phyloP scores from a whole-genome alignment of 2,888 invertebrate species.

The Platypus cylindrus region DNA sequence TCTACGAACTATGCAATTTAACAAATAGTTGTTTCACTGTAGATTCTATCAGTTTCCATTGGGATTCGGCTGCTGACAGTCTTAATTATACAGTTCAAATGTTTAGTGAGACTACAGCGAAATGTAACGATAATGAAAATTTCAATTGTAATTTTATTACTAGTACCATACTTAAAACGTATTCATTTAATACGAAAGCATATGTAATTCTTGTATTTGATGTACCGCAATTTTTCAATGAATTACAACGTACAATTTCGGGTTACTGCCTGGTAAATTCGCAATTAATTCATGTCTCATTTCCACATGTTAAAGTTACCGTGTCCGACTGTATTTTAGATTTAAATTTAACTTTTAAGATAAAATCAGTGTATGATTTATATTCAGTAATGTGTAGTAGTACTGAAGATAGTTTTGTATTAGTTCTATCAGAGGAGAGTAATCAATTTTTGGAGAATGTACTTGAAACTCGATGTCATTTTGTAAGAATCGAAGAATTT shows the following conservation, averaged over 20 bases:
- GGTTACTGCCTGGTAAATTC: constrained; percentile 11
- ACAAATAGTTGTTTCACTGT: background rate
- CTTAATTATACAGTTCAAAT: constrained; percentile 8
- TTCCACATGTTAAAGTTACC: constrained; percentile 14
- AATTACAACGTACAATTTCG: constrained; percentile 11
- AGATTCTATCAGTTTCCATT: constrained; percentile 5
- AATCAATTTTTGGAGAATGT: constrained; percentile 18
- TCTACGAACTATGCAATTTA: constrained; percentile 14
- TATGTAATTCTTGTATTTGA: constrained; percentile 9
- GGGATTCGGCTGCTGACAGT: constrained; percentile 5
- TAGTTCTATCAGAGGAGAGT: constrained; percentile 18
- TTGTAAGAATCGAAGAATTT: constrained; percentile 17
- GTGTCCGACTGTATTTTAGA: constrained; percentile 10
- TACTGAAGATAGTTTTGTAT: constrained; percentile 19
- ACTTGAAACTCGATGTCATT: constrained; percentile 25
- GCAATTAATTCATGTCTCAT: constrained; percentile 4
- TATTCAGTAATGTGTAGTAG: constrained; percentile 18
- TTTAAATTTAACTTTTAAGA: background rate
- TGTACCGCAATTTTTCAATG: constrained; percentile 13
- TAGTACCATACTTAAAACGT: constrained; percentile 5
- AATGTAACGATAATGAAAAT: constrained; percentile 5
- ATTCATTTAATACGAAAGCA: constrained; percentile 4
- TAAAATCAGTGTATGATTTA: constrained; percentile 13
- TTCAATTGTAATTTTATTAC: constrained; percentile 9
- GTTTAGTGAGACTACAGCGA: constrained; percentile 5